phyloP scores from a whole-genome alignment of 2,113 vertebrate species.

The Merops nubicus region DNA sequence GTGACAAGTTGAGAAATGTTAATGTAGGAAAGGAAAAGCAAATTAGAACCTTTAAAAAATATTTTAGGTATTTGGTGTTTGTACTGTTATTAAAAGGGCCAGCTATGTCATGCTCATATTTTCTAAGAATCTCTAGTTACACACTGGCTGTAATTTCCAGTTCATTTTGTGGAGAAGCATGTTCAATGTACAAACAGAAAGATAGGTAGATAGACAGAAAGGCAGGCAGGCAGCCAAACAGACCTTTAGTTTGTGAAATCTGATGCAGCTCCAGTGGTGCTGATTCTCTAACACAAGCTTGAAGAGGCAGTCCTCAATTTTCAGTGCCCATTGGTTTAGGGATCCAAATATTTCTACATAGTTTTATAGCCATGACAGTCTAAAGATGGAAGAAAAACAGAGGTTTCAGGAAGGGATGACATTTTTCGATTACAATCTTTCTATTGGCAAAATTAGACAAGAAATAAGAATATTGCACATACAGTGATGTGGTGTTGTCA shows the following conservation, averaged over 20 bases:
- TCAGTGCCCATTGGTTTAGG: background rate
- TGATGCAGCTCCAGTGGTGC: background rate
- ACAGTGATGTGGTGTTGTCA: background rate
- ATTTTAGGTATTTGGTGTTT: background rate
- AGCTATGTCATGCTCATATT: background rate
- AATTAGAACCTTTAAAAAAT: background rate
- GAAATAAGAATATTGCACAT: background rate
- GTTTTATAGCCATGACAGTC: background rate
- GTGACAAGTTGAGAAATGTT: background rate
- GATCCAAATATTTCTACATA: background rate
- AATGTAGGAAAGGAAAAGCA: background rate
- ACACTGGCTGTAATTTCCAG: background rate
- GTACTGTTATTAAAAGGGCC: background rate
- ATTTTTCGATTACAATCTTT: background rate
- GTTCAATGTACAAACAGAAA: background rate
- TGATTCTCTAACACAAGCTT: background rate
- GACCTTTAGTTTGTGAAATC: background rate
- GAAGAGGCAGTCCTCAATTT: background rate
- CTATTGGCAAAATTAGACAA: background rate
- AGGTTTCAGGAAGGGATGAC: background rate
- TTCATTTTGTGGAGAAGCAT: background rate
- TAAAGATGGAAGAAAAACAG: background rate
- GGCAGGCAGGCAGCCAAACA: background rate
- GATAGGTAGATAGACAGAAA: background rate
- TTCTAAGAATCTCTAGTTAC: background rate